A percentile compares a stretch with the other conserved stretches of the same genome.
Conservation (phyloP, 2,113 vertebrate species). For the Podarcis cretensis region DNA sequence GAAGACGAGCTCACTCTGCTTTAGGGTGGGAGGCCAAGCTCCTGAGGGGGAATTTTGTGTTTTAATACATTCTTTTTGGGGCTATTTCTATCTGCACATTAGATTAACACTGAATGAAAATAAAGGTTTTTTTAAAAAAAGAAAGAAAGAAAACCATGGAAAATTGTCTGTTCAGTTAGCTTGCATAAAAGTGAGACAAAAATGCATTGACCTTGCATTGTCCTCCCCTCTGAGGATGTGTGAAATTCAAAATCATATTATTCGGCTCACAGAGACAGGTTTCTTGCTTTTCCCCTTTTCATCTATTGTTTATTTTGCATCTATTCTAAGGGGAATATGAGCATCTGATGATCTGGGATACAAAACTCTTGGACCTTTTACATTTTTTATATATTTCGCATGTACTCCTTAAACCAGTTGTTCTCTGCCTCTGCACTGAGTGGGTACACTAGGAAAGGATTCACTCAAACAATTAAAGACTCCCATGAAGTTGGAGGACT, state of each 20-base stretch:
- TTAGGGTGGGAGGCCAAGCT: not conserved
- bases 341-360: constrained; percentile 13
- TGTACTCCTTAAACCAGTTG: not conserved
- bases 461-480: not conserved
- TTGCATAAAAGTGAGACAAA: constrained; percentile 49
- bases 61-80: constrained; percentile 54
- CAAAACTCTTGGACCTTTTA: not conserved
- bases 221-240: constrained; percentile 13
- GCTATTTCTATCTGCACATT: constrained; percentile 49
- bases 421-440: not conserved
- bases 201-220: constrained; percentile 38
- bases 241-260: constrained; percentile 32
- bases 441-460: not conserved
- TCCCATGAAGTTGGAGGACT: not conserved
- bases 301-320: not conserved
- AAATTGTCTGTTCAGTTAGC: constrained; percentile 26
- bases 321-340: not conserved
- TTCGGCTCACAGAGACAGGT: not conserved
- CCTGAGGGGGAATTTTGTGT: constrained; percentile 47
- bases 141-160: not conserved
- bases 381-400: not conserved
- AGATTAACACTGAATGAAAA: constrained; percentile 55
- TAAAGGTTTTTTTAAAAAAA: not conserved
- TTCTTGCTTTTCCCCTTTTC: not conserved
- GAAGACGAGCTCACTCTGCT: constrained; percentile 45